Conservation (phyloP, 2,888 invertebrate genomes). For the Scaptomyza flava region DNA sequence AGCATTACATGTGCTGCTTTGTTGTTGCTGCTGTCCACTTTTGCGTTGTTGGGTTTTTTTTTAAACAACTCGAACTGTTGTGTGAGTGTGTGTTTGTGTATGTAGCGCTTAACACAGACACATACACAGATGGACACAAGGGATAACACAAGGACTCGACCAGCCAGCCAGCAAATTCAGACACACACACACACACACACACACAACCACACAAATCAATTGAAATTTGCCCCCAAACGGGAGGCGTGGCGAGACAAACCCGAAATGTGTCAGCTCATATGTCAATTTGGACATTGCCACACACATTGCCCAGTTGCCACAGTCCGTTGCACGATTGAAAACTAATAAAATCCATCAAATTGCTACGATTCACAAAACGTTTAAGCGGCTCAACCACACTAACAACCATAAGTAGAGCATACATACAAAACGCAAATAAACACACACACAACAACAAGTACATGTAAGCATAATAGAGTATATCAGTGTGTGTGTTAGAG, state of each 20-base stretch:
- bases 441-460: neutral
- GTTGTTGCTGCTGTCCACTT: slow-evolving; percentile 43
- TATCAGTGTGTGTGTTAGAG: neutral
- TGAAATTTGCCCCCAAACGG: slow-evolving; percentile 22
- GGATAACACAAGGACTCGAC: slow-evolving; percentile 36
- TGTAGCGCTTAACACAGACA: slow-evolving; percentile 10
- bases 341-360: slow-evolving; percentile 46
- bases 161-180: slow-evolving; percentile 27
- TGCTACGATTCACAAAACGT: slow-evolving; percentile 31
- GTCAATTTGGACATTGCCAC: slow-evolving; percentile 56
- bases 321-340: slow-evolving; percentile 19
- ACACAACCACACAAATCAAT: slow-evolving; percentile 56
- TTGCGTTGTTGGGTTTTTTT: slow-evolving; percentile 23
- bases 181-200: neutral
- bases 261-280: slow-evolving; percentile 63
- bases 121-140: slow-evolving; percentile 7
- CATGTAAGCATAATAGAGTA: no score
- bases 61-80: slow-evolving; percentile 20
- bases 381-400: slow-evolving; percentile 28
- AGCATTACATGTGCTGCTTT: slow-evolving; percentile 42
- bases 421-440: slow-evolving; percentile 9
- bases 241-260: slow-evolving; percentile 30
- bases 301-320: slow-evolving; percentile 20
- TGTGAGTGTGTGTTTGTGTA: slow-evolving; percentile 1
- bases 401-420: slow-evolving; percentile 11